Evolutionary conservation across 2,888 invertebrate species (phyloP).

Genomic region (Macrosoma leucophasiata): DNA sequence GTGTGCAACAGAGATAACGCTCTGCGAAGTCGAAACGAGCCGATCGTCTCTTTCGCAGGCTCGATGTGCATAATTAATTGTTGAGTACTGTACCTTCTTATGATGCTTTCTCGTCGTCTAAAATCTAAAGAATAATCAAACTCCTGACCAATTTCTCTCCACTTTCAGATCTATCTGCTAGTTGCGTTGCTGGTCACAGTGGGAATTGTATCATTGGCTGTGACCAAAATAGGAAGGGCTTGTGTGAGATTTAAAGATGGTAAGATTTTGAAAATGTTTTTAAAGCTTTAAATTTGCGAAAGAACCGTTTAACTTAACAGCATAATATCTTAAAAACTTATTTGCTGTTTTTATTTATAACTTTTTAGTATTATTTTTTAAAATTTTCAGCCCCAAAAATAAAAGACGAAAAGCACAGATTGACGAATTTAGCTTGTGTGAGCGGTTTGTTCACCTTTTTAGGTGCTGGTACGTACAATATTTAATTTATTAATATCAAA

Average conservation of each 20-base stretch:
- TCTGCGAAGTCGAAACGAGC: too few relatives aligned
- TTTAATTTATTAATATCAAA: too few relatives aligned
- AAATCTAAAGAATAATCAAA: too few relatives aligned
- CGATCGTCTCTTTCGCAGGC: too few relatives aligned
- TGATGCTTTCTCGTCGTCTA: too few relatives aligned
- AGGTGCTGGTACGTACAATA: constrained; percentile 57
- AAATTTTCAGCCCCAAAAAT: constrained; percentile 55
- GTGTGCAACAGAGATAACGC: too few relatives aligned
- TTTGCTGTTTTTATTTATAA: constrained; percentile 2
- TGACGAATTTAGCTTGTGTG: constrained; percentile 59
- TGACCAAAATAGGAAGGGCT: constrained; percentile 50
- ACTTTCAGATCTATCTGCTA: constrained; percentile 52
- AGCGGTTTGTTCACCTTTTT: constrained; percentile 61
- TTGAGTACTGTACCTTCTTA: too few relatives aligned
- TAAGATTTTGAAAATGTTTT: constrained; percentile 30
- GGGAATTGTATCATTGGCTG: constrained; percentile 40
- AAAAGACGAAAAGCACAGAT: constrained; percentile 56
- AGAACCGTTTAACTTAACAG: too few relatives aligned
- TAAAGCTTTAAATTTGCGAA: too few relatives aligned
- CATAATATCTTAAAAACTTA: too few relatives aligned
- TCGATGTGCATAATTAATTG: too few relatives aligned
- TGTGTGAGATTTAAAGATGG: constrained; percentile 56
- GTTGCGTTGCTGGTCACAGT: constrained; percentile 54
- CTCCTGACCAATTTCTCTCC: too few relatives aligned
- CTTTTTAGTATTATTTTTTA: constrained; percentile 21